Conservation (phyloP, 2,113 vertebrate genomes). For the Brienomyrus brachyistius region DNA sequence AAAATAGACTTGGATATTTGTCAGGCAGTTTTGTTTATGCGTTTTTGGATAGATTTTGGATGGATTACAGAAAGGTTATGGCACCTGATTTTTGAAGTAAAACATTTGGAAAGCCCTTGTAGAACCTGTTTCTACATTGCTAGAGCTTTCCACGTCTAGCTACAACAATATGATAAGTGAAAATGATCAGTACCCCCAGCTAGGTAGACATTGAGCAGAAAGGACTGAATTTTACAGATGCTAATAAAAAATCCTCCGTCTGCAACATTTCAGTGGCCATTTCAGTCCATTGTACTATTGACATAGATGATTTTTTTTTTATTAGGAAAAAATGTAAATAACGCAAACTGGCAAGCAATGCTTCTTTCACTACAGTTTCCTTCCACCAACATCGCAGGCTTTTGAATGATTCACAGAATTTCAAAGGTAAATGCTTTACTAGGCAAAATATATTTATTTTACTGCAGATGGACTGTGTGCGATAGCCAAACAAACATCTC, state of each 20-base stretch:
- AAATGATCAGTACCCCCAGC: background rate
- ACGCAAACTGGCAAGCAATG: background rate
- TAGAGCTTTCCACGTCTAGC: background rate
- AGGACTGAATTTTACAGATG: background rate
- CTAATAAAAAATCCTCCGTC: background rate
- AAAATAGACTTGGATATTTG: background rate
- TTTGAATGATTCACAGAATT: background rate
- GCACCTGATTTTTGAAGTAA: background rate
- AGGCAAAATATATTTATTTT: background rate
- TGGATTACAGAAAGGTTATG: background rate
- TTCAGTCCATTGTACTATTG: background rate
- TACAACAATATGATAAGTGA: background rate
- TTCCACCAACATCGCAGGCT: background rate
- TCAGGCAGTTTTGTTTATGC: background rate
- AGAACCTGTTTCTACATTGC: background rate
- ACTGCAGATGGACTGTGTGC: background rate
- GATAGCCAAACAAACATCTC: background rate
- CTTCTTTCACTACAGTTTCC: background rate
- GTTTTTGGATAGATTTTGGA: background rate
- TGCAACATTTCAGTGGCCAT: background rate
- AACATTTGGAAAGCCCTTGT: background rate
- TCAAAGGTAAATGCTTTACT: background rate
- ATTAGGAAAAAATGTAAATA: background rate
- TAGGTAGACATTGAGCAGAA: background rate
- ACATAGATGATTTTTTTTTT: background rate